phyloP scores from a whole-genome alignment of 2,888 invertebrate species.

The Arrhopalites spinosus region DNA sequence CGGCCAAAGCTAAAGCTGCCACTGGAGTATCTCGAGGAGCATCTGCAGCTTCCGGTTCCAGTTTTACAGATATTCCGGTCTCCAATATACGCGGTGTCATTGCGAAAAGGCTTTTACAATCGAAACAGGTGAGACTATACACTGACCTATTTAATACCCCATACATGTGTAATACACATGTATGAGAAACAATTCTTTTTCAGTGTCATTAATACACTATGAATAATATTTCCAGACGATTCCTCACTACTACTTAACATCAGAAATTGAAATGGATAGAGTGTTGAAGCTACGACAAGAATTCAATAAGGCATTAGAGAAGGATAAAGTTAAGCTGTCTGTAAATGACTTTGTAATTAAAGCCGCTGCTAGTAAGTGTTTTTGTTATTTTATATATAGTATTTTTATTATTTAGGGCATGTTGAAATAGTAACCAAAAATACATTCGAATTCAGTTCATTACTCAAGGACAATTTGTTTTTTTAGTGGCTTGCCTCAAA shows the following conservation, averaged over 20 bases:
- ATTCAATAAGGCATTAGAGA: constrained; percentile 77
- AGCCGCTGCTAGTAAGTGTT: constrained; percentile 85
- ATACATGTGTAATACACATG: neutral
- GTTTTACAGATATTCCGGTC: constrained; percentile 78
- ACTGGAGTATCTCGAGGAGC: constrained; percentile 58
- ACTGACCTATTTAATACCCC: no score
- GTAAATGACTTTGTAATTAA: constrained; percentile 97
- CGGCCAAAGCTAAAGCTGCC: constrained; percentile 57
- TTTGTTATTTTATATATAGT: constrained; percentile 56
- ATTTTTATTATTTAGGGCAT: neutral
- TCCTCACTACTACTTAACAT: constrained; percentile 94
- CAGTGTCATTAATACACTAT: no score
- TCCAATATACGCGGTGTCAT: constrained; percentile 84
- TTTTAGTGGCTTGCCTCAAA: constrained; percentile 59
- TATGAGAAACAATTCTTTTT: no score
- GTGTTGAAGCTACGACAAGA: constrained; percentile 73
- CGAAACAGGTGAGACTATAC: constrained; percentile 69
- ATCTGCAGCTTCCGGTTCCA: constrained; percentile 61
- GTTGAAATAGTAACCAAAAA: no score
- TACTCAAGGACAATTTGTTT: no score
- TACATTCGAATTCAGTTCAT: no score
- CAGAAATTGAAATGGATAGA: constrained; percentile 82
- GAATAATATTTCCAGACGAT: constrained; percentile 70
- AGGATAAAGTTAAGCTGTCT: constrained; percentile 82
- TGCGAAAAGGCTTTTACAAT: constrained; percentile 83